Conservation (phyloP, 2,797 vertebrate species). For the Staurois parvus region DNA sequence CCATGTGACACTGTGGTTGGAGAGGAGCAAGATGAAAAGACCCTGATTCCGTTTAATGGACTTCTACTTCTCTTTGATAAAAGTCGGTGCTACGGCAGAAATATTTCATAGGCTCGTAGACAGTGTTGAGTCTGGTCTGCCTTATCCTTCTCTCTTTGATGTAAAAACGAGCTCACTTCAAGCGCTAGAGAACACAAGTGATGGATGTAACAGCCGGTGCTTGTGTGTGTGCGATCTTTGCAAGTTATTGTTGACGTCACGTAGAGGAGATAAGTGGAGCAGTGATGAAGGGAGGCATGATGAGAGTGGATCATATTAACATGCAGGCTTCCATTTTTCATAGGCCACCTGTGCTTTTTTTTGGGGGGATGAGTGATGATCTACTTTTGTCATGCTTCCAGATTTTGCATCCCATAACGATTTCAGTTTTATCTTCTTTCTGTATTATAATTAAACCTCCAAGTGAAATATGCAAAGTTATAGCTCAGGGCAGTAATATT, state of each 20-base stretch:
- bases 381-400: no score
- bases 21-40: conserved; percentile 32
- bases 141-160: conserved; percentile 45
- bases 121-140: conserved; percentile 15
- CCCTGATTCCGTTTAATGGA: conserved; percentile 37
- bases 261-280: background rate
- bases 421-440: no score
- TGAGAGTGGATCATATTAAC: background rate
- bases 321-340: background rate
- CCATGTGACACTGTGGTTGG: conserved; percentile 16
- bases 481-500: no score
- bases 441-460: no score
- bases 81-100: conserved; percentile 8
- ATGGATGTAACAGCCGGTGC: conserved; percentile 27
- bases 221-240: background rate
- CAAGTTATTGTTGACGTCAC: conserved; percentile 15
- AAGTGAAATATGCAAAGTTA: no score
- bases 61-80: conserved; percentile 42
- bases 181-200: conserved; percentile 26
- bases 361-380: background rate
- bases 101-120: conserved; percentile 38
- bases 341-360: background rate
- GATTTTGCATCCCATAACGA: no score
- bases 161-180: conserved; percentile 36
- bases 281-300: background rate